These are phyloP conservation scores for Acanthurus tractus DNA, from an alignment of 2,797 vertebrate genomes.

Conservation along the genomic window DNA sequence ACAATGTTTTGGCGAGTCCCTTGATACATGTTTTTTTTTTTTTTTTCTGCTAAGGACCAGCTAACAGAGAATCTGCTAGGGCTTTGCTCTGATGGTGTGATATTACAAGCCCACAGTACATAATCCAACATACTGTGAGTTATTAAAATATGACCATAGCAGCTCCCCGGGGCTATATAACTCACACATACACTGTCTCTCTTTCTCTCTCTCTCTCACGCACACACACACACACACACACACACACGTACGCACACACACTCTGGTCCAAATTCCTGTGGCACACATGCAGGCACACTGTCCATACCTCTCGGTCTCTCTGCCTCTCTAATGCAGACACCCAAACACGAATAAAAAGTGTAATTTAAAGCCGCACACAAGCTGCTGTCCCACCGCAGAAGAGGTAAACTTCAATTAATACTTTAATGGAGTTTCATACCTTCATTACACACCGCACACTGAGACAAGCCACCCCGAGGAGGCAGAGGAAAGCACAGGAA, in stretches of 20 bases:
- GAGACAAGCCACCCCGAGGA: conserved; percentile 32
- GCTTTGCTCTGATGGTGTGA: conserved; percentile 79
- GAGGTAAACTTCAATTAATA: conserved; percentile 60
- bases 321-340: conserved; percentile 29
- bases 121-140: conserved; percentile 82
- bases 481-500: conserved; percentile 42
- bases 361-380: conserved; percentile 61
- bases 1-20: conserved; percentile 82
- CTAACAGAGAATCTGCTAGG: conserved; percentile 74
- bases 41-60: conserved; percentile 60
- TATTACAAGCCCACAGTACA: conserved; percentile 84
- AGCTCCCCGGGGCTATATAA: conserved; percentile 78
- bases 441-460: conserved; percentile 42
- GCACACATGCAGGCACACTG: conserved; percentile 23
- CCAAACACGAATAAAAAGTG: conserved; percentile 38
- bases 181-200: conserved; percentile 66
- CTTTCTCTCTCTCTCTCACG: conserved; percentile 14
- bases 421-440: conserved; percentile 60
- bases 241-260: too few species aligned
- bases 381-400: conserved; percentile 24
- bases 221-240: too few species aligned
- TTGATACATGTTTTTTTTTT: conserved; percentile 54
- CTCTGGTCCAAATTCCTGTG: too few species aligned
- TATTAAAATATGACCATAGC: conserved; percentile 87
- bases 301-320: conserved; percentile 37